Conservation (phyloP, 2,113 vertebrate genomes). For the Circaetus gallicus region DNA sequence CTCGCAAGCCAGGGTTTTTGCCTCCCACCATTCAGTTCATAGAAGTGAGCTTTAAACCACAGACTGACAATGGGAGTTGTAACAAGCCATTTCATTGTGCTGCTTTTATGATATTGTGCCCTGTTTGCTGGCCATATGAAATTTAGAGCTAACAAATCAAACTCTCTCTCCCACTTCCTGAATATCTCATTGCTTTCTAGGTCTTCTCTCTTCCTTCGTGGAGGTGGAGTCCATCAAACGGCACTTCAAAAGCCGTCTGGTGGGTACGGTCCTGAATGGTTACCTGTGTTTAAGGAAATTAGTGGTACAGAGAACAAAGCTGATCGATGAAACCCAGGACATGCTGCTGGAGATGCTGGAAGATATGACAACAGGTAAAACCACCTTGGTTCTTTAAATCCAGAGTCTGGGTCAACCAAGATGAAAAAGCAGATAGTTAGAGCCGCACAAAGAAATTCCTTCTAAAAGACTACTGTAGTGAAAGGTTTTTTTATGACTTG, state of each 20-base stretch:
- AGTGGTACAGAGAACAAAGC: slow-evolving; percentile 97
- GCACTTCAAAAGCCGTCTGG: slow-evolving; percentile 94
- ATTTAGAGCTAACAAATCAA: neutral
- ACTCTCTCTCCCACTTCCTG: neutral
- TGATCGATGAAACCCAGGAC: slow-evolving; percentile 97
- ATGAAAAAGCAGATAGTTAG: neutral
- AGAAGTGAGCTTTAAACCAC: neutral
- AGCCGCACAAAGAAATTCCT: neutral
- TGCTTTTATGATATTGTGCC: neutral
- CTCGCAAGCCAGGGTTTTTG: neutral
- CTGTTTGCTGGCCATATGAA: neutral
- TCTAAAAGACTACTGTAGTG: neutral
- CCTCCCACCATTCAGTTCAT: neutral
- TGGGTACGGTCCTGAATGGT: slow-evolving; percentile 95
- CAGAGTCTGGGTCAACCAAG: neutral
- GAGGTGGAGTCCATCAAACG: slow-evolving; percentile 98
- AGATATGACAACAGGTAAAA: slow-evolving; percentile 97
- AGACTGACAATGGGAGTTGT: neutral
- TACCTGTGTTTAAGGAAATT: slow-evolving; percentile 95
- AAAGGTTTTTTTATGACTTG: neutral
- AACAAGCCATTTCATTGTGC: neutral
- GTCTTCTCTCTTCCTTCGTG: slow-evolving; percentile 95
- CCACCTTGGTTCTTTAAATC: neutral
- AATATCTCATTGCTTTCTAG: slow-evolving; percentile 58
- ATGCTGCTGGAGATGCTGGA: slow-evolving; percentile 99